Base-by-base conservation (phyloP, 2,888 invertebrate species). In the Arenicola marina region DNA sequence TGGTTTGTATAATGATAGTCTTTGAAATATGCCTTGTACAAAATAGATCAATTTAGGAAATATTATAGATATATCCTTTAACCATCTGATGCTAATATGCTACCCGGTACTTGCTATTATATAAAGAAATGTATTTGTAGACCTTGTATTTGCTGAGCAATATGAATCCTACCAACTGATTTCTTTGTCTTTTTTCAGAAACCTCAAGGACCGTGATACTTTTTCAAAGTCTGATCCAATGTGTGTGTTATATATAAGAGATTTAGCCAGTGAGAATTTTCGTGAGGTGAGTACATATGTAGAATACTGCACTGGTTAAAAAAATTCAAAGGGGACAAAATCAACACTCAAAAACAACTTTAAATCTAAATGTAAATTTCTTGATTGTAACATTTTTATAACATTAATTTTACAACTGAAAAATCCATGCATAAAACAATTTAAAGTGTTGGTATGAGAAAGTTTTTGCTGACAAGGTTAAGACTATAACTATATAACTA, bases 141-240 rank as follows among this genome's bases (percentile, higher is more conserved):
- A n/a, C n/a, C n/a, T n/a, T n/a, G n/a, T n/a, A n/a, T n/a, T n/a
- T n/a, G n/a, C n/a, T n/a, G n/a, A n/a, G n/a, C n/a, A n/a, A n/a
- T n/a, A n/a, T n/a, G n/a, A n/a, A n/a, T n/a, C n/a, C 43, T 15
- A 38, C 15, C 43, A 38, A 38, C 15, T 38, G 31, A 18, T 53
- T 53, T 53, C n/a, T 33, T 57, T 46, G 4, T 26, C 68, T 66
- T 60, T 61, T 76, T 78, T 34, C 75, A 87, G 87, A 64, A 83
- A 85, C 65, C 72, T 87, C 24, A 68, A 78, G 57, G 85, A 87
- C 68, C 81, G 79, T 69, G 87, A 87, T 79, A 76, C 85, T 1
- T 78, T 87, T 60, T 87, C 87, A 0, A 87, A 87, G 74, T 87
- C 87, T 26, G 87, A 87, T 73, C 87, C 87, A 1, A 82, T 86